Base-by-base conservation (phyloP, 92 coral and sea anemone species). In the Parazoanthus swiftii region DNA sequence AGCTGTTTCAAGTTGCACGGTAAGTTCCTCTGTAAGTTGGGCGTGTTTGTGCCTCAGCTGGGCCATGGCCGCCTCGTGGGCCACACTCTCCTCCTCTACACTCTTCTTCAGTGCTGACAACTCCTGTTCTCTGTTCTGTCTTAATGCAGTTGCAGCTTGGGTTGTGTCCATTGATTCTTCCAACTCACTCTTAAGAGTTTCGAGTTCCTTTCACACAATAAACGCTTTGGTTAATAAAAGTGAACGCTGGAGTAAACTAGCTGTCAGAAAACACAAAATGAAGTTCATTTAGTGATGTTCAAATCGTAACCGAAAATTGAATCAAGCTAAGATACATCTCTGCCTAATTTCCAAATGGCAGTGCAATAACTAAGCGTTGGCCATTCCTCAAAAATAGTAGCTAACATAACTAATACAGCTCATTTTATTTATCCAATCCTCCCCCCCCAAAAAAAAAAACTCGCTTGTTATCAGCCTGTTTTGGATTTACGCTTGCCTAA, bases 151-250 rank as follows among this genome's bases (percentile, higher is more conserved):
- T 0, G 95, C 99, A 20, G 99, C 98, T 4, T 92, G 89, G 2
- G 99, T 97, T 23, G 97, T 97, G 89, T 97, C 99, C 36, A 97
- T 95, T 14, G 99, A 97, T 79, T 97, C 99, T 89, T 97, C 99
- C 4, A 97, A 94, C 86, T 97, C 99, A 2, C 92, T 86, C 82
- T 94, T 95, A 79, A 97, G 91, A 8, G 95, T 86, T 86, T 97
- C 98, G n/a, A 97, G 91, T 93, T 97, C 99, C 99, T 97, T 81
- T 70, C 14, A 33, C 35, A 76, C 21, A 63, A 76, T 20, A 50
- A 39, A 18, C 20, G 4, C 3, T 37, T 37, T 76, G 23, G 48
- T 37, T 15, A 75, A 3, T 21, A 38, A 74, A 37, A 33, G 76
- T 72, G 25, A 63, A 63, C 21, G 16, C 70, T 63, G 21, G 26